Base-by-base conservation (phyloP, 2,113 vertebrate genomes). In the Syrmaticus mikado region DNA sequence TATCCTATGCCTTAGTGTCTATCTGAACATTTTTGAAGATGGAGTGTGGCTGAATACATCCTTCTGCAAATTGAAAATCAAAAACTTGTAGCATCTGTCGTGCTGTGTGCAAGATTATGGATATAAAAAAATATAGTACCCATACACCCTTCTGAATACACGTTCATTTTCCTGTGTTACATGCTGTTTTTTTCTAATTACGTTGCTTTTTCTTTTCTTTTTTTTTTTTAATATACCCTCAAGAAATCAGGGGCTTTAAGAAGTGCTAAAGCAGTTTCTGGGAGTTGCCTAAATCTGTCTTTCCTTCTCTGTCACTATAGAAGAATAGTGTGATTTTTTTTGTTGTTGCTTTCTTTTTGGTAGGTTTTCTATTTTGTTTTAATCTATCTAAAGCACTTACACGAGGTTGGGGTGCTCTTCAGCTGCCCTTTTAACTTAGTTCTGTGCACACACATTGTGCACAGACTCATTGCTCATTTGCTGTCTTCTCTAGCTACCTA, bases 371-470 rank as follows among this genome's bases (percentile, higher is more conserved):
- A 18, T 55, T 55, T 32, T 57, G 28, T 57, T 57, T 57, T 45
- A 76, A 28, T 84, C 85, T 70, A 48, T 24, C n/a, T 53, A 13
- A 87, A 58, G 20, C 28, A n/a, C 46, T 72, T 82, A 10, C 3
- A 38, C 12, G 60, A 36, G 19, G 32, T 18, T 7, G 13, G 40
- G 62, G 18, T n/a, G 40, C 25, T 61, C 9, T 78, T 75, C 14
- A 68, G 36, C 68, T 71, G 55, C 50, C 38, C 38, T 82, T 68
- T 9, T 61, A 28, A 30, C 13, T 61, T 87, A 1, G 5, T 66
- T 6, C 36, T 55, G 1, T 1, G 0, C 1, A 0, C 24, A 14
- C 53, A 36, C 11, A 7, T 22, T 7, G 11, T 12, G 1, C 8
- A 3, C 2, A 4, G 0, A 2, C 14, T 41, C 3, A 0, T 15